Base-by-base conservation (phyloP, 2,888 invertebrate species). In the Lysandra coridon region DNA sequence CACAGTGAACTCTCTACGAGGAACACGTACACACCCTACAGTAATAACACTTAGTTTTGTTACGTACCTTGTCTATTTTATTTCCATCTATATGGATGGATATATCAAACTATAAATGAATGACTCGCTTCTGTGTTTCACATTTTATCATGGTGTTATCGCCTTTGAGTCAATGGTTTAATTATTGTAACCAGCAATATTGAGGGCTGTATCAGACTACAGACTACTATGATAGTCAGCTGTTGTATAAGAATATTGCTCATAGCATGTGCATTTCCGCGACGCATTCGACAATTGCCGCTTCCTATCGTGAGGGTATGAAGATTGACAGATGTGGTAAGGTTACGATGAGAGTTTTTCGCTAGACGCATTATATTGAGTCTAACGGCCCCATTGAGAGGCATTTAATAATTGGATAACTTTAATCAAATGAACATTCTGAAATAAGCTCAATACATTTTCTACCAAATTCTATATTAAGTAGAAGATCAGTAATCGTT, bases 251-350 rank as follows among this genome's bases (percentile, higher is more conserved):
- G 69, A 69, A 69, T 69, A 37, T 37, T 33, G 69, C 33, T 69
- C 33, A 37, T 37, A 14, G 69, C 69, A 69, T 69, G 23, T 75
- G 75, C 75, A 75, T 75, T 75, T 75, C 75, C 75, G 75, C 49
- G 49, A 44, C 74, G n/a, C n/a, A 44, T 49, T 75, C 49, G 75
- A 49, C 49, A 75, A 75, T 75, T 49, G 49, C 74, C 74, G 74
- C 49, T 75, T 75, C 74, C 74, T 44, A 75, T 69, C 40, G 49
- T 49, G 49, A 74, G n/a, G 10, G 44, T 12, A 75, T 75, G 10
- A 49, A 75, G 75, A 75, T 75, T 44, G 75, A 75, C 75, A 75
- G 44, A 44, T 44, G 75, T 23, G 75, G 30, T 49, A 49, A 49
- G 44, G 44, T 49, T 75, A 49, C 74, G 75, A 44, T 44, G 75